Evolutionary conservation across 2,888 invertebrate species (phyloP).

Genomic region (Oithona nana): DNA sequence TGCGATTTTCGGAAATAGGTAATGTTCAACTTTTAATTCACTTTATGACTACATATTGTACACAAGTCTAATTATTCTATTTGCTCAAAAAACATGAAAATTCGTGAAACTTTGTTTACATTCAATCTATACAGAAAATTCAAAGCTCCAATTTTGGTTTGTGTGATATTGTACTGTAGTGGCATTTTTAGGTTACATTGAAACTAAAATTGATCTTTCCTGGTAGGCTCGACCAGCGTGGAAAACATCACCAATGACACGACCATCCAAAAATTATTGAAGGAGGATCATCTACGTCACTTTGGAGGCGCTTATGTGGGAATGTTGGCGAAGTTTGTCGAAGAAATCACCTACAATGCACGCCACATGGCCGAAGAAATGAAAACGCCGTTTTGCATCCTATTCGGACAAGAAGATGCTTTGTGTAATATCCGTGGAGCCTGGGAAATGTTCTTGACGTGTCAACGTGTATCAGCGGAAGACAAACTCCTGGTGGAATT

Average conservation of each 20-base stretch:
- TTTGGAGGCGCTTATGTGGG: neutral
- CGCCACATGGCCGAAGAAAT: constrained; percentile 23
- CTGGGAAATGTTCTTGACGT: constrained; percentile 21
- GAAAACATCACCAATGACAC: neutral
- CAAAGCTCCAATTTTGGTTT: too few species aligned
- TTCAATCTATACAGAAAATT: too few species aligned
- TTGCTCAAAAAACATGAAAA: too few species aligned
- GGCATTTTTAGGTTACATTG: too few species aligned
- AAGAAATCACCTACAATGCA: neutral
- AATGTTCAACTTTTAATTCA: too few species aligned
- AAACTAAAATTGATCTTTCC: too few species aligned
- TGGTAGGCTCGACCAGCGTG: neutral
- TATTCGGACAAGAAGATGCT: constrained; percentile 28
- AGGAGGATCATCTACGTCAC: neutral
- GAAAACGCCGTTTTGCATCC: constrained; percentile 26
- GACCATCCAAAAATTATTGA: neutral
- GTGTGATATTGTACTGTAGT: too few species aligned
- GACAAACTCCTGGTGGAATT: constrained; percentile 17
- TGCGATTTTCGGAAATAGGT: too few species aligned
- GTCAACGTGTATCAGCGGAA: constrained; percentile 22
- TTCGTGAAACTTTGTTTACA: too few species aligned
- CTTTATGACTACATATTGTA: too few species aligned
- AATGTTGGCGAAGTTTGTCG: constrained; percentile 12
- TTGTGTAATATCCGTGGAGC: constrained; percentile 27
- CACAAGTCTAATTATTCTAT: too few species aligned